Base-by-base conservation (phyloP, 2,113 vertebrate genomes). In the Pituophis catenifer region DNA sequence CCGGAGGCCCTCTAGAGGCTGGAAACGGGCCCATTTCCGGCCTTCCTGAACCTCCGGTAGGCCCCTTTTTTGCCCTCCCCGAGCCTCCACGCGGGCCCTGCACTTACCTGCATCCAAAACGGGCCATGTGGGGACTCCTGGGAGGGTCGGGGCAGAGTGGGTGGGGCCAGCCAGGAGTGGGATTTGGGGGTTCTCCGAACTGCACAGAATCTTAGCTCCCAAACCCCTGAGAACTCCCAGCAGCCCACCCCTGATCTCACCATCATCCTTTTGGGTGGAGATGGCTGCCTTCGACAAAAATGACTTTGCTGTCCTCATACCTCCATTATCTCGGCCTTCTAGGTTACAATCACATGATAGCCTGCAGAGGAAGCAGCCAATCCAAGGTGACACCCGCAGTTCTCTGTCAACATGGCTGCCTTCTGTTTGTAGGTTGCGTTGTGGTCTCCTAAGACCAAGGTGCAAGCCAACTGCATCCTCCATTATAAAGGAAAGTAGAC, bases 401-500 rank as follows among this genome's bases (percentile, higher is more conserved):
- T 96, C 95, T 96, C 0, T 0, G 0, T 0, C 53, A 86, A 24
- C 3, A 87, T 70, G 88, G 94, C 94, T 96, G 95, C 86, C 94
- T 90, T 90, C 81, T 19, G n/a, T 54, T 62, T 95, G 94, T 89
- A 50, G 94, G 94, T 96, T 94, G 95, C 89, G 93, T 96, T 96
- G 95, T 96, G 97, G 95, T 92, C n/a, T 93, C 96, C 86, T 92
- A 96, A 95, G 54, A 95, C 13, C 0, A 97, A 97, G 97, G 97
- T 97, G 95, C 95, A 94, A 94, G 96, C 93, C 96, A 94, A 96
- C 96, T 97, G 97, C 96, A 97, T 97, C 97, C 97, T 97, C 96
- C 95, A 0, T 0, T 86, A 4, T 6, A 44, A 96, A 94, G 87
- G 95, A 92, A 93, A 90, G 93, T 1, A 94, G 91, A 88, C 1